Base-by-base conservation (phyloP, 2,888 invertebrate genomes). In the Lacanobia wlatinum region DNA sequence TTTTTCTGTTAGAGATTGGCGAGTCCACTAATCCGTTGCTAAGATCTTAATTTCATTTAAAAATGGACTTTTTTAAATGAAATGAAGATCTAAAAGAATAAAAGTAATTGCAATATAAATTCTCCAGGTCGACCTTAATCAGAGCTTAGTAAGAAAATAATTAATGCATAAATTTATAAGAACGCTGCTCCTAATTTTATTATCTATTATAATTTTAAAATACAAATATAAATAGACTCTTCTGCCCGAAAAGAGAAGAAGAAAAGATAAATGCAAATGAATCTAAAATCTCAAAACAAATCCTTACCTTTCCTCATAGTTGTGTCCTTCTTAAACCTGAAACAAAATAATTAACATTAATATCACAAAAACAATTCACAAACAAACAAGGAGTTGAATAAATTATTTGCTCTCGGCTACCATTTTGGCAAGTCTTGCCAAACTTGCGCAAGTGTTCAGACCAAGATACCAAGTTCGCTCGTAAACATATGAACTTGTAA, bases 261-360 rank as follows among this genome's bases (percentile, higher is more conserved):
- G 6, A 28, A 48, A 60, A 55, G 70, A 59, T 58, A 14, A 46
- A 58, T 61, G 52, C 38, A 59, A 59, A 66, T 81, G 34, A 76
- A 46, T 67, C 7, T 53, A 50, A 38, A 74, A 46, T 65, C 6
- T 52, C 53, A 50, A 61, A 76, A 65, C 53, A 55, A 65, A 76
- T 88, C 90, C 93, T 88, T 87, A 95, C 95, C 95, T 93, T 92
- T 91, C 89, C 89, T 93, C 89, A 94, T 89, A 95, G 93, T 95
- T 88, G 83, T 92, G 88, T 90, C 91, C 85, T 90, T 88, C 81
- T 93, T 91, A 92, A 90, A 91, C 93, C 95, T 95, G 95, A 48
- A 95, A 95, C 92, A 92, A 93, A 83, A 85, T 78, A 87, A 85
- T 70, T 6, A 64, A 80, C 71, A 76, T 85, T 78, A 79, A 74